Evolutionary conservation across 1,140 invertebrate species (phyloP), one percentile per base, ranked within the genome.

Genomic region (Dreissena polymorpha): DNA sequence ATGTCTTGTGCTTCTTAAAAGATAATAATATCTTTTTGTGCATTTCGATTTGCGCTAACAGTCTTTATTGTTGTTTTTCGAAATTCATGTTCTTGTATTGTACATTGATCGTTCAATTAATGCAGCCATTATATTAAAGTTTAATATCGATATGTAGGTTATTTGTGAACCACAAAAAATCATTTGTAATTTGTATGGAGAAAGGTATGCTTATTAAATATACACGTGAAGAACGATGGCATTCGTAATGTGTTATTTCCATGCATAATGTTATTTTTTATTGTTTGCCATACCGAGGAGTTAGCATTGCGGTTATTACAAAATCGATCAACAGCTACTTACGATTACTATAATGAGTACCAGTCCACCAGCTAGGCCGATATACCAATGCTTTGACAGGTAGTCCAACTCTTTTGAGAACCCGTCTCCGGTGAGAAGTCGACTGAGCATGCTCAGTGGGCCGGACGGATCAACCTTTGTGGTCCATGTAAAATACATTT

Each of bases 391-490:
- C 53, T 82, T 70, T 5, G 68, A 79, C 12, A 98, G 94, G 96
- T 97, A 98, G 89, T 95, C 95, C 91, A 96, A 96, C 88, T 97
- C 93, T 75, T 95, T 96, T 23, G 96, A 96, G 21, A 98, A 95
- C 89, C 96, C 97, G 92, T 98, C 96, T 90, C 97, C 97, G 0
- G 97, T 97, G 23, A 99, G 96, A 12, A 99, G 94, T 94, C 99
- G 99, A 94, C 99, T 99, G 21, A 99, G 95, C 84, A 97, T 95
- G n/a, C 97, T 97, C 84, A 99, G 94, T 23, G 98, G 98, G 49
- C 98, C 98, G 90, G 97, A 97, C 0, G 97, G 97, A 94, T 98
- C 97, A 75, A 98, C 97, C 95, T 95, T 86, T 60, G 90, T 3
- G 23, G 70, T 50, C 18, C 5, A 64, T 1, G 7, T 2, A 49